Evolutionary conservation across 1,140 invertebrate species (phyloP), one percentile per base, ranked within the genome.

Genomic region (Wiebesia pumilae): DNA sequence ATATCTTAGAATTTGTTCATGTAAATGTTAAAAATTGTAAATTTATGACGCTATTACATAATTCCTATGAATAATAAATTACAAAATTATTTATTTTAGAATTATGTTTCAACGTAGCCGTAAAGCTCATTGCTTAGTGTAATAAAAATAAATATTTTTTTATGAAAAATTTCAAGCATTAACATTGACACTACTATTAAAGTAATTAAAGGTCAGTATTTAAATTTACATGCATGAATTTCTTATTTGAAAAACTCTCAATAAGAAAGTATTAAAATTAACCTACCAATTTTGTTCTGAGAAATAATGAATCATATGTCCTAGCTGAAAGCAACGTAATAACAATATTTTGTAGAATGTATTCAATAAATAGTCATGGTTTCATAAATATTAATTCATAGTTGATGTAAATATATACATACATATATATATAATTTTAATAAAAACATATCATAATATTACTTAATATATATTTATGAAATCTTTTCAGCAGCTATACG

Each of bases 401-500:
- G 4, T 16, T 3, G 35, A 33, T 33, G 16, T 14, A 69, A 33
- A 69, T 35, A 69, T 14, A 62, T 58, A 54, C 19, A 54, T 54
- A 54, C 19, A 54, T 14, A 54, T 16, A 54, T 54, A 21, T 54
- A 21, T 73, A 30, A 73, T 27, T 38, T 40, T 38, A 33, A 40
- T 75, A 43, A 38, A 75, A 69, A 75, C 1, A 43, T n/a, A 43
- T 43, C 12, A 43, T 43, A 24, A 75, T 75, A 75, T 43, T n/a
- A 43, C 71, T 24, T 43, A 40, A 75, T 75, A 43, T n/a, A 71
- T 71, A 71, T 71, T 71, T 71, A 71, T 71, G 69, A 38, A 69
- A 71, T 38, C 35, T 71, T n/a, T 71, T 71, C 7, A 24, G 21
- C 30, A 35, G 21, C 30, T 69, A 35, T 69, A 16, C 30, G 3